These are phyloP conservation scores for Rhodeus uyekii DNA, from an alignment of 2,797 vertebrate species.

Conservation along the genomic window DNA sequence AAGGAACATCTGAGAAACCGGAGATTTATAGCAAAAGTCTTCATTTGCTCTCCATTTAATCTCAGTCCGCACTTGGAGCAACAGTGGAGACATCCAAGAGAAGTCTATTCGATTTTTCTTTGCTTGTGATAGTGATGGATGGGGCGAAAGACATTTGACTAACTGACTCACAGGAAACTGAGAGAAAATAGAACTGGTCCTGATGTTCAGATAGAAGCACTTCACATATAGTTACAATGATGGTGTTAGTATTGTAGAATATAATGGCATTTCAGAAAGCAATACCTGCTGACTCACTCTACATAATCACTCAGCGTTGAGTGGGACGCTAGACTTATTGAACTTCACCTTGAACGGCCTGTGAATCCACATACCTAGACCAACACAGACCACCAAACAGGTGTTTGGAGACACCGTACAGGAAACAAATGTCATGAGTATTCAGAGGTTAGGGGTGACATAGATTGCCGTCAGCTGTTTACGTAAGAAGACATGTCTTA, in stretches of 20 bases:
- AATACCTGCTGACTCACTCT: background rate
- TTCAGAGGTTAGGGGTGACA: background rate
- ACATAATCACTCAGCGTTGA: background rate
- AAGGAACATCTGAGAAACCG: background rate
- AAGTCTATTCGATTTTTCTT: background rate
- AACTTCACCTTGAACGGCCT: background rate
- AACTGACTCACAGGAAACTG: background rate
- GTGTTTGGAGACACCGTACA: background rate
- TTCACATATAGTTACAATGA: constrained; percentile 1
- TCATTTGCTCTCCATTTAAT: background rate
- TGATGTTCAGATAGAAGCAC: constrained; percentile 11
- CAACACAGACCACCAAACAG: background rate
- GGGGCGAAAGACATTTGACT: background rate
- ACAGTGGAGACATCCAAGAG: background rate
- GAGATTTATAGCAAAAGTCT: background rate
- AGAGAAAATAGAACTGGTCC: constrained; percentile 10
- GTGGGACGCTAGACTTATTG: constrained; percentile 8
- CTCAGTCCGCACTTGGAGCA: background rate
- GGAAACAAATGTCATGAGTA: background rate
- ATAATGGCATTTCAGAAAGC: background rate
- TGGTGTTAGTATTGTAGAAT: background rate
- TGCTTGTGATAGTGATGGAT: background rate
- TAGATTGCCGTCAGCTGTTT: background rate
- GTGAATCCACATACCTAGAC: background rate
- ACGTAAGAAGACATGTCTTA: background rate